Evolutionary conservation across 2,797 vertebrate species (phyloP).

Genomic region (Dipus sagitta): DNA sequence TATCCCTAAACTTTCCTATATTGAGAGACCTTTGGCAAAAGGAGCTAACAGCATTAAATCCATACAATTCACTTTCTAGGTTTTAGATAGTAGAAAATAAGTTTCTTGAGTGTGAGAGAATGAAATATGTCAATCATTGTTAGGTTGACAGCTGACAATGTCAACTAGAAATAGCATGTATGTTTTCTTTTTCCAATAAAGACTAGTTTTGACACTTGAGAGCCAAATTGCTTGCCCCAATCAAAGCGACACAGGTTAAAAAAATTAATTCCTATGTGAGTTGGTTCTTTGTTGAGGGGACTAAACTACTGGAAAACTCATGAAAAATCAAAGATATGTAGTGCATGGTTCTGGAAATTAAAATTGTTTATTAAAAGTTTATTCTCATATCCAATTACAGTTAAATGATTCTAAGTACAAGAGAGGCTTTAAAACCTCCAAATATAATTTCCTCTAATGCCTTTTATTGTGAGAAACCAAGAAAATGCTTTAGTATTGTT

Average conservation of each 20-base stretch:
- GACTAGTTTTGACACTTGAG: slow-evolving; percentile 1
- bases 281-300: not conserved
- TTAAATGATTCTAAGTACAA: not conserved
- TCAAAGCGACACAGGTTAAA: not conserved
- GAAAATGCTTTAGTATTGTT: slow-evolving; percentile 25
- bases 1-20: no score
- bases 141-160: slow-evolving; percentile 27
- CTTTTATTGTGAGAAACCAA: slow-evolving; percentile 24
- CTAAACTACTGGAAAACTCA: not conserved
- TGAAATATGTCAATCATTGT: not conserved
- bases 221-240: not conserved
- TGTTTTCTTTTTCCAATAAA: slow-evolving; percentile 19
- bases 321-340: slow-evolving; percentile 20
- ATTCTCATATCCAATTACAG: slow-evolving; percentile 15
- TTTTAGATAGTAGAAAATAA: not conserved
- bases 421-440: not conserved
- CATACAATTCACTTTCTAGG: not conserved
- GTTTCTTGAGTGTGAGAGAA: slow-evolving; percentile 11
- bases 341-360: not conserved
- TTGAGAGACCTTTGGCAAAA: not conserved
- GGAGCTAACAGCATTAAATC: no score
- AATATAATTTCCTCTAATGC: slow-evolving; percentile 13
- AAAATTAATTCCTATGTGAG: not conserved
- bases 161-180: not conserved
- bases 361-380: slow-evolving; percentile 11